A percentile compares a stretch with the other conserved stretches of the same genome.
phyloP scores from a whole-genome alignment of 2,888 invertebrate species.

The Pemphredon lugubris region DNA sequence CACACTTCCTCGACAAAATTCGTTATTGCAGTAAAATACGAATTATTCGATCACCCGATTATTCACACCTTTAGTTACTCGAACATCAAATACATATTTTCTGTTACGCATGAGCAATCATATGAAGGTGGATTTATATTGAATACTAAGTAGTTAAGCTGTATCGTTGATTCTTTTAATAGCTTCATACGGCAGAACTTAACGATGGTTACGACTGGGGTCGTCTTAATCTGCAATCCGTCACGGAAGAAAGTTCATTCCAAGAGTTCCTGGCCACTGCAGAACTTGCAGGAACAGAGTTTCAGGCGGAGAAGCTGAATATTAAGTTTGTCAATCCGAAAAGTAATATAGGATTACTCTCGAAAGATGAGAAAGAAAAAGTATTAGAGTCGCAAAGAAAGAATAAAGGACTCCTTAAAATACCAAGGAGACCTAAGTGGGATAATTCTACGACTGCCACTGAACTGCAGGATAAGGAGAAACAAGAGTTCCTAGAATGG shows the following conservation, averaged over 20 bases:
- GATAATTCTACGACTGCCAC: conserved; percentile 88
- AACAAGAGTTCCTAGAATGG: conserved; percentile 94
- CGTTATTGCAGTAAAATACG: too few species aligned
- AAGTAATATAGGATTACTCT: conserved; percentile 84
- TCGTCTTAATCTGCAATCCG: conserved; percentile 93
- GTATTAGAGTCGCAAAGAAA: conserved; percentile 83
- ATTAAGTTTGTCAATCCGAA: conserved; percentile 88
- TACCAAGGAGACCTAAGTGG: conserved; percentile 95
- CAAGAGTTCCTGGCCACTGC: conserved; percentile 98
- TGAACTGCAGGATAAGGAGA: conserved; percentile 90
- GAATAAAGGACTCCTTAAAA: conserved; percentile 86
- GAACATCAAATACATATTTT: too few species aligned
- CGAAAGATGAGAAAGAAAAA: conserved; percentile 83
- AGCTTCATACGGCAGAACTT: conserved; percentile 93
- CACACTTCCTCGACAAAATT: too few species aligned
- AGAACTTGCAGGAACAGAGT: conserved; percentile 96
- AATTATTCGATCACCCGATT: too few species aligned
- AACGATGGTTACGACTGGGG: conserved; percentile 97
- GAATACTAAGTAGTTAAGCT: too few species aligned
- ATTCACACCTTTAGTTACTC: too few species aligned
- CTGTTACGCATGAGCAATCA: too few species aligned
- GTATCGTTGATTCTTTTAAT: conserved; percentile 58
- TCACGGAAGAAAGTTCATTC: conserved; percentile 97
- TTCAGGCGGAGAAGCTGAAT: conserved; percentile 94
- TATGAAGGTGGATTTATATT: too few species aligned